Base-by-base conservation (phyloP, 1,140 invertebrate species). In the Drosophila athabasca region DNA sequence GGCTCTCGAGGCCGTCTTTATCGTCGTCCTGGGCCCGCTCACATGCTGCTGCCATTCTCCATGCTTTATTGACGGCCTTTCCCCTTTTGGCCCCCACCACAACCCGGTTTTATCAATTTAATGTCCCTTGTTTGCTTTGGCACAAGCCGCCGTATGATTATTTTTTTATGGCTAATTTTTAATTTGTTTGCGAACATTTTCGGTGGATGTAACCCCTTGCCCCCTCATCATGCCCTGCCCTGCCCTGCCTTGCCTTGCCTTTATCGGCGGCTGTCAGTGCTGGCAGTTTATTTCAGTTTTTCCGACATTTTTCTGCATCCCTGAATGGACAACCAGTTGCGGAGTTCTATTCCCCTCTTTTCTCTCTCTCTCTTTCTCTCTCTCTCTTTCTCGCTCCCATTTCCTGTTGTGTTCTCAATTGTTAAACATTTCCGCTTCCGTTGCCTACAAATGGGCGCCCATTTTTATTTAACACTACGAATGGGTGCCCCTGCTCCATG, bases 111-210 rank as follows among this genome's bases (percentile, higher is more conserved):
- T 77, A 77, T 77, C 75, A 77, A 77, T 76, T 76, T 77, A 77
- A 77, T 77, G 75, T 76, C 65, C 59, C 72, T 76, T 87, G 65
- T 76, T 87, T 65, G 71, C 87, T 60, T 74, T 87, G 73, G 62
- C 57, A 50, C 75, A 35, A 22, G 61, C 82, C 59, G 79, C 82
- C 85, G 78, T 74, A 87, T 85, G 82, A 85, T 87, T 87, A 88
- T 87, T 76, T 88, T 87, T 88, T 88, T 88, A 88, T 79, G 79
- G 31, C 65, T 65, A 88, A 83, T 75, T 88, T 88, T 88, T 88
- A 88, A 88, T 88, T 88, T 88, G 83, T 88, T 88, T 88, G 77
- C 79, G 83, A 76, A 88, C 70, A 69, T 79, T 65, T 52, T 39
- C 45, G 62, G 44, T 24, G 29, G 39, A 5, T 39, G 11, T 13